Base-by-base conservation (phyloP, 2,888 invertebrate genomes). In the Troglohyphantes excavatus region DNA sequence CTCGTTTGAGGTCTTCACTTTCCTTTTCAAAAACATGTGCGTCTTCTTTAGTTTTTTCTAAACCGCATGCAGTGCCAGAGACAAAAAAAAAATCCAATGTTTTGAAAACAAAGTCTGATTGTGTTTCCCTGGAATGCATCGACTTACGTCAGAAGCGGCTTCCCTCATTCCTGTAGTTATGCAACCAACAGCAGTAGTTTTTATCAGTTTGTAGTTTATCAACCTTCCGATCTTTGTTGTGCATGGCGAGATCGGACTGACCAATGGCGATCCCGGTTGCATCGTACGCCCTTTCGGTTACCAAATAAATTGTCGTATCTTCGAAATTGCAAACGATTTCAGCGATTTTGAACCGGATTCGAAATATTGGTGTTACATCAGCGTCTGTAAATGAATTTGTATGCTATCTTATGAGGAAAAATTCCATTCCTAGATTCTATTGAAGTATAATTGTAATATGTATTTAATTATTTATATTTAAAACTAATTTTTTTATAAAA, bases 131-230 rank as follows among this genome's bases (percentile, higher is more conserved):
- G 39, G 43, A 39, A 78, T 43, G 39, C 29, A 61, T 61, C 29
- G 13, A 11, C 13, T 0, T 43, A n/a, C 79, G 67, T 68, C 53
- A 68, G 17, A 23, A 26, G 43, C 39, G 68, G 68, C 29, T 46
- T 68, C 27, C 53, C 79, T 43, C 27, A 19, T 59, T 5, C 68
- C n/a, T 59, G n/a, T 43, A 11, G 23, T 7, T 46, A 39, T 27
- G 67, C 26, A 68, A 68, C 19, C 29, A 59, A 73, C 19, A 17
- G n/a, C 67, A 11, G 63, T 6, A 53, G n/a, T n/a, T 39, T 53
- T 63, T 65, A 65, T 78, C 70, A 79, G 27, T 67, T 26, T 17
- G 67, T 26, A 43, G 65, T 65, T 53, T 81, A 83, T 83, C 83
- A 43, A 73, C 83, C 83, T 26, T 61, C 63, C 70, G 83, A 83